A percentile compares a stretch with the other conserved stretches of the same genome.
phyloP scores from a whole-genome alignment of 2,888 invertebrate genomes.

The Metalampra italica region DNA sequence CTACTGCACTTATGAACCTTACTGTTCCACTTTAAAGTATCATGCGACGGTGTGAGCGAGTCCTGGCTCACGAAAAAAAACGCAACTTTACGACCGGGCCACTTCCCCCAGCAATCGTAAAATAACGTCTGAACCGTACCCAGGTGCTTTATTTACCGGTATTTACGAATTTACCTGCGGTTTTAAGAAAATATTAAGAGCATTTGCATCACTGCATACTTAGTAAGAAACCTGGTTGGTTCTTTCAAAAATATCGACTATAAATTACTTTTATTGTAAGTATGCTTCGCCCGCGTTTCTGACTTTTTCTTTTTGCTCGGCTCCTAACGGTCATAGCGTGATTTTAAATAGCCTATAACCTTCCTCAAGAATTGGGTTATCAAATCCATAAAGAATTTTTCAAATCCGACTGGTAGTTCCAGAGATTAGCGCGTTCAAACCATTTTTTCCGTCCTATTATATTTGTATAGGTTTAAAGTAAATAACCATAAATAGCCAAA shows the following conservation, averaged over 20 bases:
- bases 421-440: too few relatives aligned
- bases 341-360: too few relatives aligned
- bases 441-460: too few relatives aligned
- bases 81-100: conserved; percentile 32
- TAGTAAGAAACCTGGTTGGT: neutral
- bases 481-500: too few relatives aligned
- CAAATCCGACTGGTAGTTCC: too few relatives aligned
- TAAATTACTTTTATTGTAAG: too few relatives aligned
- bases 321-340: too few relatives aligned
- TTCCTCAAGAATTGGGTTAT: too few relatives aligned
- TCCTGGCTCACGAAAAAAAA: conserved; percentile 24
- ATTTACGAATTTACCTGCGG: neutral
- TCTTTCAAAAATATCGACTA: neutral
- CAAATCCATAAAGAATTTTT: too few relatives aligned
- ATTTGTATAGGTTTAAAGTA: too few relatives aligned
- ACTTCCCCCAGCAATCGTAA: conserved; percentile 27
- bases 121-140: conserved; percentile 14
- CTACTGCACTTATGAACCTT: neutral
- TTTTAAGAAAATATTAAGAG: neutral
- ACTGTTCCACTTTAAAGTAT: neutral
- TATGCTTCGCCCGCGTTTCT: too few relatives aligned
- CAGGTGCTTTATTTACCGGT: conserved; percentile 2
- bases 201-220: neutral
- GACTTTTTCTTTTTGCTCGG: too few relatives aligned
- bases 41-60: conserved; percentile 26